Conservation (phyloP, 2,113 vertebrate species). For the Forbesichthys agassizii region DNA sequence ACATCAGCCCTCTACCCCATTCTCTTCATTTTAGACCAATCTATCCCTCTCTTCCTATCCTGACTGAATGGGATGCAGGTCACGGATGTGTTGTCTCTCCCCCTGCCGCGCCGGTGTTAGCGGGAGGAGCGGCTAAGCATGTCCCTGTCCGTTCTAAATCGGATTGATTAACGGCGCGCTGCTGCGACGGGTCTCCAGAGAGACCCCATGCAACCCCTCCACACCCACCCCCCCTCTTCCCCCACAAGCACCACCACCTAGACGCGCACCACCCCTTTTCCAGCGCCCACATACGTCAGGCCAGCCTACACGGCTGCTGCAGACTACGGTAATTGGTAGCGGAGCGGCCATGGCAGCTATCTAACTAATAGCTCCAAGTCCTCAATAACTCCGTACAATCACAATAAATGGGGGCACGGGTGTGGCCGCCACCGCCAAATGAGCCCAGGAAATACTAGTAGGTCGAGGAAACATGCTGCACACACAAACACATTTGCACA, state of each 20-base stretch:
- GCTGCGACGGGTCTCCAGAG: conserved; percentile 74
- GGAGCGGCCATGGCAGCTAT: conserved; percentile 67
- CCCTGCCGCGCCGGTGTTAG: conserved; percentile 58
- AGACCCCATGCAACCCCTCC: conserved; percentile 20
- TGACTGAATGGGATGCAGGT: conserved; percentile 74
- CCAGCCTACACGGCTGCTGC: conserved; percentile 52
- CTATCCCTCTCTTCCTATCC: conserved; percentile 51
- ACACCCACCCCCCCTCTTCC: conserved; percentile 2
- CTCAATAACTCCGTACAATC: conserved; percentile 73
- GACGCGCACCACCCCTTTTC: conserved; percentile 26
- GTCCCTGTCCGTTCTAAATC: conserved; percentile 79
- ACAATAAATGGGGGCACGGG: conserved; percentile 71
- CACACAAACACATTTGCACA: conserved; percentile 6
- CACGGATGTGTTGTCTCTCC: conserved; percentile 67
- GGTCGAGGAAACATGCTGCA: conserved; percentile 38
- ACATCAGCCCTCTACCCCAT: conserved; percentile 58
- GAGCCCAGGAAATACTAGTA: conserved; percentile 63
- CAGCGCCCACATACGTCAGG: conserved; percentile 46
- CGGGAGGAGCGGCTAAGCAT: conserved; percentile 67
- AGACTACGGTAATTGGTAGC: conserved; percentile 72
- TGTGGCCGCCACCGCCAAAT: conserved; percentile 71
- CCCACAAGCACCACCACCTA: background rate
- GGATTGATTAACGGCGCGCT: conserved; percentile 78
- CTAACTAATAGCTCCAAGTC: conserved; percentile 74
- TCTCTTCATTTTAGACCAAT: conserved; percentile 68